A percentile compares a stretch with the other conserved stretches of the same genome.
Conservation (phyloP, 92 coral and sea anemone genomes). For the Metridium senile region DNA sequence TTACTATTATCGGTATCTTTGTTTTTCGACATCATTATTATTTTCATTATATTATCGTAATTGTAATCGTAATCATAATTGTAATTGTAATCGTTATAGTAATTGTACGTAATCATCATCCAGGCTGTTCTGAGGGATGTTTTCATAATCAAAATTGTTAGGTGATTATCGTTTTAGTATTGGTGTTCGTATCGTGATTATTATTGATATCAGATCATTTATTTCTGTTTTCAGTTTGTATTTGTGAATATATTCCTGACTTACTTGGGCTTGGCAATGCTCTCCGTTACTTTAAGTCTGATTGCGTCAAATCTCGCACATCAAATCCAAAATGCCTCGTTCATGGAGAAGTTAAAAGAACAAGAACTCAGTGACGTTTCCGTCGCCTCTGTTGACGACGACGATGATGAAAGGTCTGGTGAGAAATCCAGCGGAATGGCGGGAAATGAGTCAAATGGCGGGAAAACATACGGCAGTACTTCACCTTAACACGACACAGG, state of each 20-base stretch:
- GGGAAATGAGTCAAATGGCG: conserved; percentile 59
- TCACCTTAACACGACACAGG: not conserved
- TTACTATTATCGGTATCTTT: no score
- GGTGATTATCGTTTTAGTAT: no score
- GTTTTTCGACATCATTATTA: no score
- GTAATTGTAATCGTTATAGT: no score
- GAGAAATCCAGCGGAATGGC: conserved; percentile 59
- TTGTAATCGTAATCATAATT: no score
- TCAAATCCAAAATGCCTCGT: conserved; percentile 78
- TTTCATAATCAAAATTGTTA: no score
- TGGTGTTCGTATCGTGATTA: no score
- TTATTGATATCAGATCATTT: not conserved
- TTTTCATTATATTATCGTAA: no score
- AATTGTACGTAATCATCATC: no score
- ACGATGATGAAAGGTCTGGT: conserved; percentile 41
- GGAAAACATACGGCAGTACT: conserved; percentile 70
- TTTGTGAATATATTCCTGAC: conserved; percentile 75
- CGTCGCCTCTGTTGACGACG: conserved; percentile 47
- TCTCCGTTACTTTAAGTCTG: conserved; percentile 80
- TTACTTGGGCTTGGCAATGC: conserved; percentile 67
- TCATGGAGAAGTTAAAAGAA: conserved; percentile 65
- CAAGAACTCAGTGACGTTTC: conserved; percentile 73
- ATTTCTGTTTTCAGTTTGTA: conserved; percentile 51
- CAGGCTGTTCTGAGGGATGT: no score
- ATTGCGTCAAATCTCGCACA: conserved; percentile 80